These are phyloP conservation scores for Cosmia pyralina DNA, from an alignment of 2,888 invertebrate species.

Conservation along the genomic window DNA sequence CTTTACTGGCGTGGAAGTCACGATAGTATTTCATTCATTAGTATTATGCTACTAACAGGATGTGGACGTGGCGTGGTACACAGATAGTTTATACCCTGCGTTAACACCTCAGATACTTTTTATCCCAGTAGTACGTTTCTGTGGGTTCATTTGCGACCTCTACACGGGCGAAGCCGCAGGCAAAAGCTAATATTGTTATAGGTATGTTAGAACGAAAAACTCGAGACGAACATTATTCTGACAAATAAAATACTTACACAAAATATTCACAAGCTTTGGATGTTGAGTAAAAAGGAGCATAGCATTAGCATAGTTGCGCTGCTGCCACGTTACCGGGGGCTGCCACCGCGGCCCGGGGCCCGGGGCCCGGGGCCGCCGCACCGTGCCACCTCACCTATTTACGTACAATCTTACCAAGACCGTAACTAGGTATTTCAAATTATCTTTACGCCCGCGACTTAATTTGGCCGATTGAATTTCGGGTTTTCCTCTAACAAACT, in stretches of 20 bases:
- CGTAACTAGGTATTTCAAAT: not conserved
- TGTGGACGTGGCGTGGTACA: too few species aligned
- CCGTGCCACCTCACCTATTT: not conserved
- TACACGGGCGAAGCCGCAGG: too few species aligned
- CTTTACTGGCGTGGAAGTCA: too few species aligned
- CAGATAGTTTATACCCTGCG: too few species aligned
- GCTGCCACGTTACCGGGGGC: not conserved
- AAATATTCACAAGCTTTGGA: slow-evolving; percentile 31
- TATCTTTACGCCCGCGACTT: not conserved
- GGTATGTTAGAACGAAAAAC: not conserved
- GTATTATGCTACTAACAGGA: too few species aligned
- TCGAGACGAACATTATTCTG: slow-evolving; percentile 21
- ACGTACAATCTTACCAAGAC: slow-evolving; percentile 1
- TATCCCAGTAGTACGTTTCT: too few species aligned
- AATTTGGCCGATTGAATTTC: not conserved
- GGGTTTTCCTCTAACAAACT: not conserved
- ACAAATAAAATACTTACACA: slow-evolving; percentile 19
- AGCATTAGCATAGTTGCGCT: slow-evolving; percentile 39
- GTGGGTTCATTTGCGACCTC: too few species aligned
- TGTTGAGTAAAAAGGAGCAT: slow-evolving; percentile 35
- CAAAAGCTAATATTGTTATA: not conserved
- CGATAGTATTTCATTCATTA: too few species aligned
- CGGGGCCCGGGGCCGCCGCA: not conserved
- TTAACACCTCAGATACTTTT: too few species aligned
- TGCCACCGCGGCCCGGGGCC: too few species aligned